These are phyloP conservation scores for Dolichotis patagonum DNA, from an alignment of 2,113 vertebrate species.

Conservation along the genomic window DNA sequence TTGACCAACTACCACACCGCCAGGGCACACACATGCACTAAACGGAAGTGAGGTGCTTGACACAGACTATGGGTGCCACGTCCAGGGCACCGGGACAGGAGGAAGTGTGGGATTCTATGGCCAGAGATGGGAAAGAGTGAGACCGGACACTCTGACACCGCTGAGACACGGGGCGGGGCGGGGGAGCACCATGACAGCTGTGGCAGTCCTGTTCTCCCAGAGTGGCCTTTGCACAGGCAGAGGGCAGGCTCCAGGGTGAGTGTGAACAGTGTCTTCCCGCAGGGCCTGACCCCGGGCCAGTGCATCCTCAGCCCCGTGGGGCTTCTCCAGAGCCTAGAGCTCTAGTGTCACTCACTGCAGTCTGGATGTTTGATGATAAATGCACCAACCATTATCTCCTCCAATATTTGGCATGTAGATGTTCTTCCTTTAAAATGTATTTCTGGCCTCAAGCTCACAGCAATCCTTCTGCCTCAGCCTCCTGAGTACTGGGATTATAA, in stretches of 20 bases:
- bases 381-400: background rate
- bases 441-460: background rate
- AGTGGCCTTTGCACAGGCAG: background rate
- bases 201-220: background rate
- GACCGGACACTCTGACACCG: accelerated
- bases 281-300: background rate
- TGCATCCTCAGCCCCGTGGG: background rate
- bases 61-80: background rate
- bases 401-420: background rate
- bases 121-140: no score
- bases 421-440: background rate
- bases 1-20: background rate
- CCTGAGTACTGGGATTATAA: background rate
- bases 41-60: background rate
- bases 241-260: background rate
- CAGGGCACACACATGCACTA: background rate
- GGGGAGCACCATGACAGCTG: accelerated
- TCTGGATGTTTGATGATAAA: background rate
- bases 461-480: background rate
- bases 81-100: background rate
- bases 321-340: background rate
- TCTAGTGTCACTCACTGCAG: background rate
- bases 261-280: background rate
- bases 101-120: background rate
- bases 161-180: background rate